Percentiles rank a stretch among this genome's conserved stretches.
Conservation (phyloP, 1,140 invertebrate species). For the Trissolcus basalis region DNA sequence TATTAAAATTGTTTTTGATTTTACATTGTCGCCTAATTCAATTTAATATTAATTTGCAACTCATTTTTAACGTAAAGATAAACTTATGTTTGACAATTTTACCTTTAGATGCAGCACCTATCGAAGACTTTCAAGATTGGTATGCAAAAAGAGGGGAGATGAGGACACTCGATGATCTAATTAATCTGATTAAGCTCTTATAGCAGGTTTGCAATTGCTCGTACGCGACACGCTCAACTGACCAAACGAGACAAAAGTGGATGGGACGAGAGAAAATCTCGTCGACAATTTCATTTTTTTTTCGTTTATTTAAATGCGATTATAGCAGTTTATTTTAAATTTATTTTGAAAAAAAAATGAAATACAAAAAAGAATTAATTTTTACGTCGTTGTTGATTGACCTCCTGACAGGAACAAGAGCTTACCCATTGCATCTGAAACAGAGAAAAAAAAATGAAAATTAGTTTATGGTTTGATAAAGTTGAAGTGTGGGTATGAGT, state of each 20-base stretch:
- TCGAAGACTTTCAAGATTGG: slow-evolving; percentile 46
- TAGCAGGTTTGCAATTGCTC: slow-evolving; percentile 62
- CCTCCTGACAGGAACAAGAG: slow-evolving; percentile 35
- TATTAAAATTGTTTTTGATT: no score
- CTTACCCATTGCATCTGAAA: slow-evolving; percentile 77
- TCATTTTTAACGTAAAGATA: no score
- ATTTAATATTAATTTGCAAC: no score
- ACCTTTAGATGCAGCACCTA: slow-evolving; percentile 19
- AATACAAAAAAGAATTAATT: no score
- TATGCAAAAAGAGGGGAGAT: slow-evolving; percentile 47
- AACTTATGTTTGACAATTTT: background rate
- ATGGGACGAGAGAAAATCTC: slow-evolving; percentile 42
- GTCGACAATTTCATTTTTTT: background rate
- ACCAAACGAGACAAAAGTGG: slow-evolving; percentile 33
- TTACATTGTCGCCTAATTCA: no score
- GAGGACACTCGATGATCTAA: slow-evolving; percentile 63
- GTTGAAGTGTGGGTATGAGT: slow-evolving; percentile 2
- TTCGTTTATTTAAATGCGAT: background rate
- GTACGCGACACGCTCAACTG: slow-evolving; percentile 57
- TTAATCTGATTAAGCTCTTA: slow-evolving; percentile 72
- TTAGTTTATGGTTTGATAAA: slow-evolving; percentile 35
- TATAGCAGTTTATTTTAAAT: no score
- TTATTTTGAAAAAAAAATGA: no score
- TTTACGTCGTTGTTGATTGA: no score
- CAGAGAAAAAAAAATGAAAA: slow-evolving; percentile 61